Conservation (phyloP, 2,797 vertebrate species). For the Semotilus atromaculatus region DNA sequence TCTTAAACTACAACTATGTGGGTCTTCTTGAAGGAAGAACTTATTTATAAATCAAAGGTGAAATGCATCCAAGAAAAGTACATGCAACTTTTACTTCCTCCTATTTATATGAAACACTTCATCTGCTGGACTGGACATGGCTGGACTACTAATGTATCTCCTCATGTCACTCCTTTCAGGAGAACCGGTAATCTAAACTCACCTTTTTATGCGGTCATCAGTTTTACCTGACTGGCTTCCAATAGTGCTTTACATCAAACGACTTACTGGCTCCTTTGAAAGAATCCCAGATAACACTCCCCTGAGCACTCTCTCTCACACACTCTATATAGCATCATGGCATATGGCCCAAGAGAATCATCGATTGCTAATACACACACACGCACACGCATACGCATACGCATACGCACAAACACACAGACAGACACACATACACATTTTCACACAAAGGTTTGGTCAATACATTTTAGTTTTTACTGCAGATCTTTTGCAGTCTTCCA, state of each 20-base stretch:
- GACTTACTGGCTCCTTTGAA: conserved; percentile 32
- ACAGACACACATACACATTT: conserved; percentile 39
- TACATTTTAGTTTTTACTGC: background rate
- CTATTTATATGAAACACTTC: conserved; percentile 25
- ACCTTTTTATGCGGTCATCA: conserved; percentile 48
- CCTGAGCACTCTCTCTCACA: background rate
- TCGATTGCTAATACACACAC: conserved; percentile 5
- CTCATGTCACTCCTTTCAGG: conserved; percentile 17
- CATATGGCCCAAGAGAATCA: conserved; percentile 33
- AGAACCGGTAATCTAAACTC: conserved; percentile 43
- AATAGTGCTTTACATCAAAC: conserved; percentile 52
- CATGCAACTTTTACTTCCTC: conserved; percentile 28
- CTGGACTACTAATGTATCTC: conserved; percentile 23
- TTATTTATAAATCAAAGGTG: conserved; percentile 43
- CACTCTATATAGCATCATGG: conserved; percentile 36
- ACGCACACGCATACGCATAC: no score
- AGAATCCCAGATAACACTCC: conserved; percentile 29
- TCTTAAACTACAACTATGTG: conserved; percentile 28
- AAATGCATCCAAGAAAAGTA: conserved; percentile 24
- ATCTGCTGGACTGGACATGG: background rate
- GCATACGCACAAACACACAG: conserved; percentile 19
- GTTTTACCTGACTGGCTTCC: conserved; percentile 54
- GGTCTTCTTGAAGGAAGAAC: background rate
- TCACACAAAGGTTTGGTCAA: conserved; percentile 20
- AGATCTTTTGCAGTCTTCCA: background rate